phyloP scores from a whole-genome alignment of 2,113 vertebrate genomes.

The Pelobates fuscus region DNA sequence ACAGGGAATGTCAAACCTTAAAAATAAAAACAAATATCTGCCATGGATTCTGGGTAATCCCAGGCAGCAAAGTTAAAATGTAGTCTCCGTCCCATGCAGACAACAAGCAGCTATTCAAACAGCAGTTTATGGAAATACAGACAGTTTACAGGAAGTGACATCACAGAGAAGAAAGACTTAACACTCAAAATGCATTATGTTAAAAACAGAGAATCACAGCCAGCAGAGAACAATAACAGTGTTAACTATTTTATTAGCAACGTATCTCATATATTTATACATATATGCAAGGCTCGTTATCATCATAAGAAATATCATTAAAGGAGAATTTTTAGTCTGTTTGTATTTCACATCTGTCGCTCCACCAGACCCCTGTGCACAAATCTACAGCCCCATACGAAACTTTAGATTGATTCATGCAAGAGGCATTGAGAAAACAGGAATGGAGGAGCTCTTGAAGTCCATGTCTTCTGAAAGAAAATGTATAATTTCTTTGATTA shows the following conservation, averaged over 20 bases:
- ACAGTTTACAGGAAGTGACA: too few species aligned
- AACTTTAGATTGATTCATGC: neutral
- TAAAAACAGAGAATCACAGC: neutral
- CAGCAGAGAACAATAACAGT: neutral
- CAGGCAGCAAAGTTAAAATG: too few species aligned
- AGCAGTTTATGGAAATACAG: too few species aligned
- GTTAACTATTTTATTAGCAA: neutral
- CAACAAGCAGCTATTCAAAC: too few species aligned
- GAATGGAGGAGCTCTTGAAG: neutral
- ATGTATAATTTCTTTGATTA: conserved; percentile 61
- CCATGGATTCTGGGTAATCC: too few species aligned
- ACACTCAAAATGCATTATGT: too few species aligned
- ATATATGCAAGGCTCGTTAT: neutral
- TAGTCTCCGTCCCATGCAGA: too few species aligned
- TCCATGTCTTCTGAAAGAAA: neutral
- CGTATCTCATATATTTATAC: neutral
- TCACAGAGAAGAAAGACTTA: too few species aligned
- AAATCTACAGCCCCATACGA: neutral
- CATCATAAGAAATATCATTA: neutral
- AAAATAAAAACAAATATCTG: too few species aligned
- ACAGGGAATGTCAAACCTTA: too few species aligned
- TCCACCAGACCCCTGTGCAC: neutral
- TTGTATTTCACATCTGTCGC: neutral
- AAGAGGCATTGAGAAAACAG: neutral
- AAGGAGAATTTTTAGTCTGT: neutral